Percentiles rank a stretch among this genome's conserved stretches.
Evolutionary conservation across 2,888 invertebrate species (phyloP).

Genomic region (Sminthurides aquaticus): DNA sequence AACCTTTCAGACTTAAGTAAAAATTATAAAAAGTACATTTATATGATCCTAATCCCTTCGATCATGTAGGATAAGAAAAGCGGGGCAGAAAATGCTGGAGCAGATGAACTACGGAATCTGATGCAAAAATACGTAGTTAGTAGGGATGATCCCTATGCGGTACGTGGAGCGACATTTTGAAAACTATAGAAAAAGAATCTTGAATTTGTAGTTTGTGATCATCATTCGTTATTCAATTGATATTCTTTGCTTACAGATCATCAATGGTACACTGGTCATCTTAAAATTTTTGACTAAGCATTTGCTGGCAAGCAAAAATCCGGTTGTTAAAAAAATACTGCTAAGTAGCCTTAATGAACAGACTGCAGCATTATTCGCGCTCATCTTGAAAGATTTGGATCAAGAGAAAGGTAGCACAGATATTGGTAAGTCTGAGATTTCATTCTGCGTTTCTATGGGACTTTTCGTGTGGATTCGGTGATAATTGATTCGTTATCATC

Average conservation of each 20-base stretch:
- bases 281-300: conserved; percentile 78
- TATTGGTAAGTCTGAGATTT: conserved; percentile 51
- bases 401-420: conserved; percentile 78
- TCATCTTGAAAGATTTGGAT: conserved; percentile 78
- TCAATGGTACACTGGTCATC: conserved; percentile 75
- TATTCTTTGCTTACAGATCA: conserved; percentile 56
- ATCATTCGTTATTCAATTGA: no score
- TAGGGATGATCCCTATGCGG: conserved; percentile 68
- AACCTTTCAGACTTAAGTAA: no score
- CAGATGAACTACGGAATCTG: conserved; percentile 35
- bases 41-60: no score
- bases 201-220: no score
- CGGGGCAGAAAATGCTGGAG: conserved; percentile 33
- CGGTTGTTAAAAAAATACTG: conserved; percentile 57
- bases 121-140: conserved; percentile 57
- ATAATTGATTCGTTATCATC: not conserved
- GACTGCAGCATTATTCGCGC: conserved; percentile 76
- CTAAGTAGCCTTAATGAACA: conserved; percentile 72
- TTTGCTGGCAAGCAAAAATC: conserved; percentile 63
- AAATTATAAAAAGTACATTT: no score
- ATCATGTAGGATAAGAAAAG: conserved; percentile 36
- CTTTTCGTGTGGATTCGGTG: not conserved
- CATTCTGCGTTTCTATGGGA: conserved; percentile 6
- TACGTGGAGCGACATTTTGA: no score
- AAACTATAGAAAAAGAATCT: no score